A percentile compares a stretch with the other conserved stretches of the same genome.
These are phyloP conservation scores for Littorina saxatilis DNA, from an alignment of 1,140 invertebrate genomes.

Conservation along the genomic window DNA sequence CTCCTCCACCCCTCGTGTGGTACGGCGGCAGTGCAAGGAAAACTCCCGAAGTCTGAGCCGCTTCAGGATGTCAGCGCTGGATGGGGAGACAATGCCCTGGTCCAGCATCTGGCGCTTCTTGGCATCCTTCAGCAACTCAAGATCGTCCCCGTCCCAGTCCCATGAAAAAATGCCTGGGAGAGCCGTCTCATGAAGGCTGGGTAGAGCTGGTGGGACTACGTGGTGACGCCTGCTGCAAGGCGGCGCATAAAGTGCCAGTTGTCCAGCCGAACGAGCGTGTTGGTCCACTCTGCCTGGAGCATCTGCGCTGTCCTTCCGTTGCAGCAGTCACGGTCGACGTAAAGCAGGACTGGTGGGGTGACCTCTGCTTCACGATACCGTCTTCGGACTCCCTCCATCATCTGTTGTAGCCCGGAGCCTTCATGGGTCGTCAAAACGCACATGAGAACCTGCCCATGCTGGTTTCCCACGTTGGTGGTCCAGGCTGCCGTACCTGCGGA, in stretches of 20 bases:
- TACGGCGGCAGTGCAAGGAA: conserved; percentile 51
- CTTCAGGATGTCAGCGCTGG: conserved; percentile 37
- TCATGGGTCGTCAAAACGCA: conserved; percentile 44
- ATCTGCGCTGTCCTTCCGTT: neutral
- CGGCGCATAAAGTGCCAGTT: conserved; percentile 64
- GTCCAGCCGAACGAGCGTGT: conserved; percentile 49
- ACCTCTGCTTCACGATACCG: conserved; percentile 36
- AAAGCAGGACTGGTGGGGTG: conserved; percentile 28
- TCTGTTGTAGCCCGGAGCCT: conserved; percentile 35
- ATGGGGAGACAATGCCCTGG: conserved; percentile 29
- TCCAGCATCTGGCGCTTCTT: conserved; percentile 44
- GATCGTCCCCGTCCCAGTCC: conserved; percentile 46
- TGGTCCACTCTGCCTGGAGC: neutral
- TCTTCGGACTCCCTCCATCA: conserved; percentile 31
- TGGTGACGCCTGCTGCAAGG: conserved; percentile 47
- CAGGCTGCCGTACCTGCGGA: conserved; percentile 43
- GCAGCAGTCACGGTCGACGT: conserved; percentile 48
- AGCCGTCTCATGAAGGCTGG: conserved; percentile 50
- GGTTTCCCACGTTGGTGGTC: conserved; percentile 42
- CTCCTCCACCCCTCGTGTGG: conserved; percentile 47
- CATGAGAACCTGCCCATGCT: conserved; percentile 51
- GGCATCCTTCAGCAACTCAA: conserved; percentile 45
- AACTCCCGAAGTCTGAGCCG: conserved; percentile 40
- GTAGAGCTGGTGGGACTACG: conserved; percentile 56
- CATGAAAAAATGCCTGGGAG: conserved; percentile 54